Conservation (phyloP, 1,140 invertebrate genomes). For the Drosophila rufa region DNA sequence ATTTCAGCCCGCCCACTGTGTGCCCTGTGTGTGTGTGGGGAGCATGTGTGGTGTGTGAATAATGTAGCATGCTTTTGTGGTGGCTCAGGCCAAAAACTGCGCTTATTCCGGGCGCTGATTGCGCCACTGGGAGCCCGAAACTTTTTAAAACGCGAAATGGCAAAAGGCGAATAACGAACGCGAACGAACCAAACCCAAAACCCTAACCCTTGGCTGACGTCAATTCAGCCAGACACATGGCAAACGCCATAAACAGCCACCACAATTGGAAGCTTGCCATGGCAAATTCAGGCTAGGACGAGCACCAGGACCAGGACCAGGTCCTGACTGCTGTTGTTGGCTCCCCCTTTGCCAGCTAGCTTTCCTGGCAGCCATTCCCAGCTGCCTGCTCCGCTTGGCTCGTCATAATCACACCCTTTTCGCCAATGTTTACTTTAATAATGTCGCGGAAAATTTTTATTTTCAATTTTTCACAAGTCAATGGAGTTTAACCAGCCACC, state of each 20-base stretch:
- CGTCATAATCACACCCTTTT: constrained; percentile 82
- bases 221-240: constrained; percentile 79
- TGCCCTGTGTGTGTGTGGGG: constrained; percentile 4
- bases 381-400: constrained; percentile 55
- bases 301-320: constrained; percentile 9
- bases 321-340: background rate
- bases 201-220: constrained; percentile 50
- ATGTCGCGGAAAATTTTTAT: constrained; percentile 83
- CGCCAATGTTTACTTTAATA: constrained; percentile 82
- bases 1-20: constrained; percentile 36
- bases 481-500: constrained; percentile 77
- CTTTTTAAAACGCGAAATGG: constrained; percentile 75
- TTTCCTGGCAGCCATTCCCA: constrained; percentile 14
- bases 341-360: background rate
- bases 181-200: background rate
- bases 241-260: constrained; percentile 80
- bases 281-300: constrained; percentile 40
- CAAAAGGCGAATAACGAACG: constrained; percentile 47
- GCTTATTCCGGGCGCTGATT: constrained; percentile 72
- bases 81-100: constrained; percentile 55
- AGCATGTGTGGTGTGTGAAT: constrained; percentile 45
- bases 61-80: constrained; percentile 76
- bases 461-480: constrained; percentile 82
- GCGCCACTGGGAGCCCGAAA: constrained; percentile 72
- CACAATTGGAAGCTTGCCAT: constrained; percentile 81